Base-by-base conservation (phyloP, 2,113 vertebrate species). In the Dicerorhinus sumatrensis region DNA sequence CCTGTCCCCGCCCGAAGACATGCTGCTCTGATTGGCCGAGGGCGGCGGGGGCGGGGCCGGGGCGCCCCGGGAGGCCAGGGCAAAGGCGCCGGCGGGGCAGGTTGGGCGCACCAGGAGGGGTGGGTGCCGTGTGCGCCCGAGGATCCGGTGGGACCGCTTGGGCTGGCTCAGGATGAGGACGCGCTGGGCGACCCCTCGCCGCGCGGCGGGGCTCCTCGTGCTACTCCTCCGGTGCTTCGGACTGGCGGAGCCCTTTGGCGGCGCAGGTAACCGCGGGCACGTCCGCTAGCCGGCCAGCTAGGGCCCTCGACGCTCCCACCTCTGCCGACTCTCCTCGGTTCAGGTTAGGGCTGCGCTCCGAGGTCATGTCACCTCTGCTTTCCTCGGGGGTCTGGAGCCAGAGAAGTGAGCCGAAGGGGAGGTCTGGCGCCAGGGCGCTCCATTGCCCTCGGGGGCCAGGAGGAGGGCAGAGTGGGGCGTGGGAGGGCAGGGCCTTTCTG, bases 181-280 rank as follows among this genome's bases (percentile, higher is more conserved):
- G 46, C 69, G 6, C 63, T 2, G 93, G 97, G 54, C 42, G 2
- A 73, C 25, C 65, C 69, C 60, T 54, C 2, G 42, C 82, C 4
- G 20, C 13, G 91, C 89, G 6, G 96, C 25, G 18, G 92, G 84
- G 88, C 94, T 96, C 21, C 48, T 97, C 10, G 2, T 92, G 36
- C 97, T 98, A 20, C 72, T 98, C 17, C 84, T 82, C 25, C 14
- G 73, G 58, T 97, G 94, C 96, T 69, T 95, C 1, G 94, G 70
- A 8, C 79, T 67, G 21, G 51, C 31, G 60, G 83, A 91, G 21
- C 39, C 92, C 36, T 75, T 91, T 1, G 69, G 69, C 69, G 25
- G 1, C 79, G 36, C 98, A 98, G 99, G 98, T 99, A 98, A 98
- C 87, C 23, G 39, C n/a, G 42, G 13, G 54, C 77, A 29, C 31